Conservation (phyloP, 2,888 invertebrate genomes). For the Parapristionchus giblindavisi region DNA sequence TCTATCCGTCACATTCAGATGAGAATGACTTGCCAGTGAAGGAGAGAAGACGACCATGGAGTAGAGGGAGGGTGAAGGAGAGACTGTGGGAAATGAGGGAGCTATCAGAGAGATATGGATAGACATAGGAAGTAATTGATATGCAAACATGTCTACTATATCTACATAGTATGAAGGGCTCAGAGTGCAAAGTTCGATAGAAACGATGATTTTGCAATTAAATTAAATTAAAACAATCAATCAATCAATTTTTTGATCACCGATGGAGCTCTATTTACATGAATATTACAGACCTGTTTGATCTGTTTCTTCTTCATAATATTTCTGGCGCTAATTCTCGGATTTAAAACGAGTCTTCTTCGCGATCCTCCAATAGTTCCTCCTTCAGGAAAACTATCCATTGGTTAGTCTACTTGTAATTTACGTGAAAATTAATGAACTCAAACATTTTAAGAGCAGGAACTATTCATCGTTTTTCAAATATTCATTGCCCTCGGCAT, state of each 20-base stretch:
- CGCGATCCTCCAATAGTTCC: slow-evolving; percentile 46
- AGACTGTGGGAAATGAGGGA: neutral
- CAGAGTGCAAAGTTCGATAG: neutral
- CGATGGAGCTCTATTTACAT: neutral
- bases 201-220: slow-evolving; percentile 11
- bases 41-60: no score
- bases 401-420: neutral
- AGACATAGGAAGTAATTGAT: neutral
- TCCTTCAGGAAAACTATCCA: slow-evolving; percentile 26
- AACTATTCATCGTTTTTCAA: slow-evolving; percentile 53
- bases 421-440: neutral
- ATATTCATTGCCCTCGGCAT: slow-evolving; percentile 52
- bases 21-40: neutral
- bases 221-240: neutral
- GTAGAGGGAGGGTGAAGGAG: neutral
- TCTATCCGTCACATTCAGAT: neutral
- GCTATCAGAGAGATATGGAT: neutral
- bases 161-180: neutral
- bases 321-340: slow-evolving; percentile 54
- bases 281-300: slow-evolving; percentile 47
- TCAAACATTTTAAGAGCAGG: slow-evolving; percentile 47
- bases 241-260: neutral
- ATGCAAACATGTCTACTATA: neutral
- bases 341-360: slow-evolving; percentile 54
- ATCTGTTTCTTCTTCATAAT: slow-evolving; percentile 52